Evolutionary conservation across 2,797 vertebrate species (phyloP).

Genomic region (Phoxinus dragarum): DNA sequence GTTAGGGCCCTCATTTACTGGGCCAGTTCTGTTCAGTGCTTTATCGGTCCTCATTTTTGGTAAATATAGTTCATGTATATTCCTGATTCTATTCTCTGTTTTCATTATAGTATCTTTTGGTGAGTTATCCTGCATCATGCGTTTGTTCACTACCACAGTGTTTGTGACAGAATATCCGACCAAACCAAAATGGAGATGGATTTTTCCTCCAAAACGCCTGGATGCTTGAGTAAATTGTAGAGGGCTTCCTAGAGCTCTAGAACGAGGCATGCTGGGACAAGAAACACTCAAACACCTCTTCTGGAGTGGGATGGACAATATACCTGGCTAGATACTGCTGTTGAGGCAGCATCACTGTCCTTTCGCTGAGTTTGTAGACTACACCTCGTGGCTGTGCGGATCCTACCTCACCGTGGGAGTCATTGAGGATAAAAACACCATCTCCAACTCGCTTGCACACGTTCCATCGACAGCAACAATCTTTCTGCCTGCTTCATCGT

Average conservation of each 20-base stretch:
- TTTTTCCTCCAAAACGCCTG: too few species aligned
- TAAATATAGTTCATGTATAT: too few species aligned
- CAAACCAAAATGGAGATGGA: too few species aligned
- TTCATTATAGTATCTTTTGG: too few species aligned
- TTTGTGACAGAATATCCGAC: too few species aligned
- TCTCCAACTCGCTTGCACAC: not conserved
- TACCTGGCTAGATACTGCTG: not conserved
- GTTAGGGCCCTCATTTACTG: not conserved
- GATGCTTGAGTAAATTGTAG: not conserved
- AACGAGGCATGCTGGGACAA: not conserved
- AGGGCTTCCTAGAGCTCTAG: not conserved
- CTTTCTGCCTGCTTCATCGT: not conserved
- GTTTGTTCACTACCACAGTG: too few species aligned
- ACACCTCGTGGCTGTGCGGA: too few species aligned
- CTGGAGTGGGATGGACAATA: not conserved
- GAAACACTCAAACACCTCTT: not conserved
- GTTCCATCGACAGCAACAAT: not conserved
- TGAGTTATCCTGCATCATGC: too few species aligned
- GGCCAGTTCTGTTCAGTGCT: too few species aligned
- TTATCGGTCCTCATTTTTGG: too few species aligned
- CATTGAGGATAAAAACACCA: not conserved
- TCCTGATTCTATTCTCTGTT: too few species aligned
- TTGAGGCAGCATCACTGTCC: not conserved
- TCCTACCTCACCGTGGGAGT: not conserved
- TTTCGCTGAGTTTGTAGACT: not conserved